Conservation (phyloP, 53 echinoderm and acorn worm genomes). For the Crossaster papposus region DNA sequence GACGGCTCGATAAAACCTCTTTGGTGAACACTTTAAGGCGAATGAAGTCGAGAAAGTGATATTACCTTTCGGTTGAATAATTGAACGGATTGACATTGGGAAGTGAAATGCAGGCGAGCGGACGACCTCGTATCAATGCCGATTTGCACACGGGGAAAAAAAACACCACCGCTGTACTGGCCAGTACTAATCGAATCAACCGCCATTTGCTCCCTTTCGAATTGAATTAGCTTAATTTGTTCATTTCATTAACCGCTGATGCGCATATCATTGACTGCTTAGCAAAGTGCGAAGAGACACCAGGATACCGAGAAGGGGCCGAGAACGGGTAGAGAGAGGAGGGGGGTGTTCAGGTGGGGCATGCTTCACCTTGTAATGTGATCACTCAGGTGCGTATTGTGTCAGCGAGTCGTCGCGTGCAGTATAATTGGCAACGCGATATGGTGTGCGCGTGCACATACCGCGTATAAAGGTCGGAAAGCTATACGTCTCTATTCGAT, state of each 20-base stretch:
- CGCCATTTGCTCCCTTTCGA: conserved; percentile 10
- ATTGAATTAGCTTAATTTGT: conserved; percentile 35
- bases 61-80: not conserved
- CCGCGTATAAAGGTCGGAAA: not conserved
- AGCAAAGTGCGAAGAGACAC: conserved; percentile 5
- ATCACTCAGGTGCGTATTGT: not conserved
- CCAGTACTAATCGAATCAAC: not conserved
- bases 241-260: conserved; percentile 31
- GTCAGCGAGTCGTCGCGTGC: not conserved
- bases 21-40: too few species aligned
- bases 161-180: not conserved
- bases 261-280: conserved; percentile 1
- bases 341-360: not conserved
- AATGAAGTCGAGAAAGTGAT: not conserved
- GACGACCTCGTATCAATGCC: not conserved
- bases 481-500: not conserved
- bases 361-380: not conserved
- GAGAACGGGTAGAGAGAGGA: too few species aligned
- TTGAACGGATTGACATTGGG: not conserved
- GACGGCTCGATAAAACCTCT: too few species aligned
- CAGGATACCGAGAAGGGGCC: not conserved
- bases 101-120: not conserved
- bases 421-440: not conserved
- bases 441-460: not conserved
- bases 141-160: conserved; percentile 5